A percentile compares a stretch with the other conserved stretches of the same genome.
Evolutionary conservation across 35 echinoderm and acorn worm species (phyloP).

Genomic region (Stichopus chloronotus): DNA sequence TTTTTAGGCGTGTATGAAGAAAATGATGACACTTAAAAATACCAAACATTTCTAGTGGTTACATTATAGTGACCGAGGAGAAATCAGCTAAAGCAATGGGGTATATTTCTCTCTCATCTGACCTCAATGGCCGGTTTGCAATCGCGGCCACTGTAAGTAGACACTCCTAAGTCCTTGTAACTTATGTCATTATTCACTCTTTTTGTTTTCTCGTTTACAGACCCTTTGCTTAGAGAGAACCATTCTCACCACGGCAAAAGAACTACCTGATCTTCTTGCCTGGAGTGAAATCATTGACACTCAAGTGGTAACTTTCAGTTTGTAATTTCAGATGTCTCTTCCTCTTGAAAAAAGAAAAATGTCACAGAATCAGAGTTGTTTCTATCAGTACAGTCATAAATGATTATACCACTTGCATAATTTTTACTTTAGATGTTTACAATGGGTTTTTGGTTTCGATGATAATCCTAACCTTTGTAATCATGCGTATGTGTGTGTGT

Average conservation of each 20-base stretch:
- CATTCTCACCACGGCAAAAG: constrained; percentile 49
- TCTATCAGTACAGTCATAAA: background rate
- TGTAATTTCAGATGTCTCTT: background rate
- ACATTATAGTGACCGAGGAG: too few relatives aligned
- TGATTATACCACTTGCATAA: background rate
- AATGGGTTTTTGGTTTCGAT: too few relatives aligned
- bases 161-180: background rate
- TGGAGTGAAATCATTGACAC: constrained; percentile 79
- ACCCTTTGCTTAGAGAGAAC: constrained; percentile 89
- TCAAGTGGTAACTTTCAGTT: constrained; percentile 59
- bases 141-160: too few relatives aligned
- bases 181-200: background rate
- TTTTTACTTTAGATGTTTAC: background rate
- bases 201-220: constrained; percentile 48
- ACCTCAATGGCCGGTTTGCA: too few relatives aligned
- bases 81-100: too few relatives aligned
- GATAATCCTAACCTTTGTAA: too few relatives aligned
- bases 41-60: too few relatives aligned
- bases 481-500: too few relatives aligned
- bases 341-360: background rate
- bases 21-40: too few relatives aligned
- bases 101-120: too few relatives aligned
- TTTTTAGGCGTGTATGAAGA: too few relatives aligned
- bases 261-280: constrained; percentile 70
- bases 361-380: background rate